Percentiles rank a stretch among this genome's conserved stretches.
These are phyloP conservation scores for Xestia c-nigrum DNA, from an alignment of 2,888 invertebrate species.

Conservation along the genomic window DNA sequence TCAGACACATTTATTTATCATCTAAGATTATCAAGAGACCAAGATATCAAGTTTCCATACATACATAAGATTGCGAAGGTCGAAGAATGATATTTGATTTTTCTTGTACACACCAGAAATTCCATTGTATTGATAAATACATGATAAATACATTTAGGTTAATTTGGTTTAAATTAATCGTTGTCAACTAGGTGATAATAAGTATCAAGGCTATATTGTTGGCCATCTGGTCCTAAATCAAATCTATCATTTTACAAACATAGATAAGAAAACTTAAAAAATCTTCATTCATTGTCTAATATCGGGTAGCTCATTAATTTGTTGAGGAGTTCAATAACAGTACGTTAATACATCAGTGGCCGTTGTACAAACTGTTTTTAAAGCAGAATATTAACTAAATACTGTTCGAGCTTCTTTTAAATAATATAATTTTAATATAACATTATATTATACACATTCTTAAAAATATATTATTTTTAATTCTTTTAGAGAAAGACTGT, in stretches of 20 bases:
- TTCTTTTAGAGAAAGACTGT: neutral
- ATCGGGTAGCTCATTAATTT: no score
- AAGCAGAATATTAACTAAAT: no score
- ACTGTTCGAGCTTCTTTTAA: no score
- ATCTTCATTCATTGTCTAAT: no score
- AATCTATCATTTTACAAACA: neutral
- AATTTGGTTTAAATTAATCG: slow-evolving; percentile 6
- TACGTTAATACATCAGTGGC: no score
- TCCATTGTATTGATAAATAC: neutral
- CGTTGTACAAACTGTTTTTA: no score
- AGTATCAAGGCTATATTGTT: neutral
- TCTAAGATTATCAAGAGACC: no score
- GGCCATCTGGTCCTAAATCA: slow-evolving; percentile 11
- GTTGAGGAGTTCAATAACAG: no score
- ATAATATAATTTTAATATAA: no score
- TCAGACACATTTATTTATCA: neutral
- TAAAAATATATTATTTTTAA: no score
- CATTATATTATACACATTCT: no score
- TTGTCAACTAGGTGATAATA: slow-evolving; percentile 1
- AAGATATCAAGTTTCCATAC: neutral
- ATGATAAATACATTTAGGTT: neutral
- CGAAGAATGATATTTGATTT: neutral
- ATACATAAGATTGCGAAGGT: neutral
- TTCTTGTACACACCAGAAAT: neutral
- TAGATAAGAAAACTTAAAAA: no score